phyloP scores from a whole-genome alignment of 2,888 invertebrate species.

The Xestia sexstrigata region DNA sequence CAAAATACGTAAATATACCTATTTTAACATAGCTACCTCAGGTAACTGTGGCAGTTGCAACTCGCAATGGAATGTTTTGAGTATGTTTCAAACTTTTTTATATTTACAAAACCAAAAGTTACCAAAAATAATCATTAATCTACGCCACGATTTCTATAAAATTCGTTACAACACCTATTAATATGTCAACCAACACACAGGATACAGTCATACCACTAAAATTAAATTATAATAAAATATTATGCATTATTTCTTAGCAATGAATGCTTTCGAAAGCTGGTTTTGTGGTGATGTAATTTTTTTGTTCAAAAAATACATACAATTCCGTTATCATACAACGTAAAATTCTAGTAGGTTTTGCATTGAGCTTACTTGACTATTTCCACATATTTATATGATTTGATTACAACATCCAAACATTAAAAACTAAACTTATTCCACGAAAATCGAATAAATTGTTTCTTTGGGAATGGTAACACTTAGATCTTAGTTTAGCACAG shows the following conservation, averaged over 20 bases:
- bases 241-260: background rate
- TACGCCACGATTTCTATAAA: slow-evolving; percentile 27
- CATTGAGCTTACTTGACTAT: slow-evolving; percentile 16
- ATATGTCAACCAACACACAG: slow-evolving; percentile 25
- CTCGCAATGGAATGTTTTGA: slow-evolving; percentile 62
- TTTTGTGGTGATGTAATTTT: background rate
- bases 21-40: slow-evolving; percentile 38
- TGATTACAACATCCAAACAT: slow-evolving; percentile 9
- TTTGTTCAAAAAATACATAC: background rate
- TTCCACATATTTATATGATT: background rate
- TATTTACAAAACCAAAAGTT: slow-evolving; percentile 57
- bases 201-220: slow-evolving; percentile 22
- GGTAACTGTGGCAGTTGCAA: slow-evolving; percentile 39
- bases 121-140: slow-evolving; percentile 7
- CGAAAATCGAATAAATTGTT: slow-evolving; percentile 30
- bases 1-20: slow-evolving; percentile 6
- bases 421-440: slow-evolving; percentile 35
- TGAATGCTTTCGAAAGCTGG: slow-evolving; percentile 25
- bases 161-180: slow-evolving; percentile 24
- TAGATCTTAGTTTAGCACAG: slow-evolving; percentile 67
- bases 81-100: slow-evolving; percentile 50
- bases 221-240: background rate
- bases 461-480: slow-evolving; percentile 67
- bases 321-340: background rate
- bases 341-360: slow-evolving; percentile 1